Conservation (phyloP, 2,888 invertebrate genomes). For the Lagria hirta region DNA sequence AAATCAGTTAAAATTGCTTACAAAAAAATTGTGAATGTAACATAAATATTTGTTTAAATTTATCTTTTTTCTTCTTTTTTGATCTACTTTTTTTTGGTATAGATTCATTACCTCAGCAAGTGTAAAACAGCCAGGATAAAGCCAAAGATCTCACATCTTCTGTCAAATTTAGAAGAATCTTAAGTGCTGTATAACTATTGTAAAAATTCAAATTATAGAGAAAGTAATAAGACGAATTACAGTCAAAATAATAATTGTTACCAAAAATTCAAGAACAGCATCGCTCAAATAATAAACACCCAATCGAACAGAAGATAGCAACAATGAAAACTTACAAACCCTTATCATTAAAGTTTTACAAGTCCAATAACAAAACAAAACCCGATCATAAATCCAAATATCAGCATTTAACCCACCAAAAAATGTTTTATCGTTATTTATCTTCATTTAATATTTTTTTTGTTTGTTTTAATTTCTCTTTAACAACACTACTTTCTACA, state of each 20-base stretch:
- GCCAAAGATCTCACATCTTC: constrained; percentile 99
- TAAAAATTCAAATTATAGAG: constrained; percentile 84
- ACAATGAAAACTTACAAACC: constrained; percentile 97
- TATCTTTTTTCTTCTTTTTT: constrained; percentile 77
- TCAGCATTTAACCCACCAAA: constrained; percentile 93
- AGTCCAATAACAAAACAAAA: constrained; percentile 92
- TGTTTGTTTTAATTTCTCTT: constrained; percentile 55
- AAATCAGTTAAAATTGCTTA: too few relatives aligned
- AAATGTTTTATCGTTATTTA: constrained; percentile 94
- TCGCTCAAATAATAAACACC: constrained; percentile 97
- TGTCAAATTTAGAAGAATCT: constrained; percentile 98
- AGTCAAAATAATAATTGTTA: constrained; percentile 87
- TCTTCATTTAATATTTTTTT: constrained; percentile 73
- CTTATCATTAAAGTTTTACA: constrained; percentile 87
- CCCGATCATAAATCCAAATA: constrained; percentile 98
- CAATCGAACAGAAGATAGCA: constrained; percentile 92
- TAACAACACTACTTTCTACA: constrained; percentile 59
- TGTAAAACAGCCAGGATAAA: constrained; percentile 96
- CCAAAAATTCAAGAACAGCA: constrained; percentile 91
- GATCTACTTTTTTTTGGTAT: constrained; percentile 61
- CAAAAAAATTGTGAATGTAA: too few relatives aligned
- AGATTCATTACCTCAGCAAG: constrained; percentile 71
- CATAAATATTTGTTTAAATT: too few relatives aligned
- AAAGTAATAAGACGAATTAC: constrained; percentile 89
- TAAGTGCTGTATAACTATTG: constrained; percentile 87